Conservation (phyloP, 2,888 invertebrate genomes). For the Callyntrura sp. region DNA sequence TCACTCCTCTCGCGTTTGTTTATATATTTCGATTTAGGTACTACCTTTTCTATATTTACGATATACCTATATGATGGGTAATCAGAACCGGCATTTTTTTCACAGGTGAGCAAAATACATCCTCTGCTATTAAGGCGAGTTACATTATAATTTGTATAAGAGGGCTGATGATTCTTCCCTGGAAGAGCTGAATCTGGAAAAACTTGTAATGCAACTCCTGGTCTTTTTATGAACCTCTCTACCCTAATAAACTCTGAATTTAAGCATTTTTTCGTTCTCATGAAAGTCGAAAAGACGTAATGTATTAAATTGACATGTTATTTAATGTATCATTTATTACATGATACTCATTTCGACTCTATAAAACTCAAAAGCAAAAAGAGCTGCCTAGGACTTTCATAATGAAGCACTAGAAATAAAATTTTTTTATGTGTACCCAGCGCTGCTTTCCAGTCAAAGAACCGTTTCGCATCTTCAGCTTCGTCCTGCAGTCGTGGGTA, state of each 20-base stretch:
- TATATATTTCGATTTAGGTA: not conserved
- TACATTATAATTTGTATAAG: slow-evolving; percentile 37
- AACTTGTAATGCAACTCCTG: slow-evolving; percentile 71
- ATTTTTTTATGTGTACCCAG: slow-evolving; percentile 87
- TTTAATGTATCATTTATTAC: not conserved
- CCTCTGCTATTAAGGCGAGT: slow-evolving; percentile 7
- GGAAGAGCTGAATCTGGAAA: slow-evolving; percentile 67
- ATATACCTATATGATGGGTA: not conserved
- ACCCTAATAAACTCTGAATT: slow-evolving; percentile 16
- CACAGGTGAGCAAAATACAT: slow-evolving; percentile 26
- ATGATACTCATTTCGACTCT: not conserved
- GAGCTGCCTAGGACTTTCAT: not conserved
- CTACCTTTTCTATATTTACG: too few species aligned
- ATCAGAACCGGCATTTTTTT: slow-evolving; percentile 40
- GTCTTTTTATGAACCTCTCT: slow-evolving; percentile 53
- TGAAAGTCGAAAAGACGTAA: not conserved
- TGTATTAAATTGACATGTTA: slow-evolving; percentile 55
- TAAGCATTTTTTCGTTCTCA: slow-evolving; percentile 11
- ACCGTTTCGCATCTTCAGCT: slow-evolving; percentile 90
- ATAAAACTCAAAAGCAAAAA: not conserved
- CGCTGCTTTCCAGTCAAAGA: slow-evolving; percentile 97
- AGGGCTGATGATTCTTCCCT: slow-evolving; percentile 32
- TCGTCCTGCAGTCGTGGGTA: slow-evolving; percentile 91
- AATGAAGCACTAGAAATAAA: not conserved
- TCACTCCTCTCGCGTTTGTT: not conserved